Evolutionary conservation across 2,888 invertebrate species (phyloP), one percentile per base, ranked within the genome.

Genomic region (Drosophila heteroneura): DNA sequence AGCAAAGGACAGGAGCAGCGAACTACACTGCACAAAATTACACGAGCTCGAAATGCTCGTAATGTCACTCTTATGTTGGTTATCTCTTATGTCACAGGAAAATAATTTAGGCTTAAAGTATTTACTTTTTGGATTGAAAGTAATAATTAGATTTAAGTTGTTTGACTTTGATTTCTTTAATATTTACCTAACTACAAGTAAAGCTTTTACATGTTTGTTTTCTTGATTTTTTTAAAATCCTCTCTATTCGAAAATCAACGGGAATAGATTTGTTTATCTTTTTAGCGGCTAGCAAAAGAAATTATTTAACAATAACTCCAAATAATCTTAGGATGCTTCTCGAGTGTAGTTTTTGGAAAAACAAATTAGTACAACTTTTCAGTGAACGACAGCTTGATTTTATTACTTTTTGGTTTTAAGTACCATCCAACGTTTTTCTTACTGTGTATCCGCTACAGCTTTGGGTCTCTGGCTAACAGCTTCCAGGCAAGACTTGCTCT

Each of bases 401-500:
- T 0, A 16, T 22, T 1, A 9, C 16, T 26, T 16, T n/a, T 47
- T 26, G 16, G 22, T 47, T 47, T 16, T 16, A 47, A 16, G 16
- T 9, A 26, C 47, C 5, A 16, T 0, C 2, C 1, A 2, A 7
- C 7, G 4, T 16, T 47, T 47, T 30, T 53, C 22, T 53, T 44
- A 2, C 58, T 22, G 58, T 58, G 58, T 47, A 44, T 19, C 10
- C 6, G n/a, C 32, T 44, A 44, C 2, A 32, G 51, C 61, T 41
- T 41, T 33, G 69, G 61, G 51, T 60, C 26, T 35, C 39, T 61
- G 61, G 69, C 70, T 35, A 58, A 30, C 76, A 70, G 74, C 57
- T 76, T 64, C 59, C 67, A 54, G 72, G 32, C 65, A 54, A 74
- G 64, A 58, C 56, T 61, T 60, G 28, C 62, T 73, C 79, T 76